Base-by-base conservation (phyloP, 2,113 vertebrate species). In the Ceratotherium simum region DNA sequence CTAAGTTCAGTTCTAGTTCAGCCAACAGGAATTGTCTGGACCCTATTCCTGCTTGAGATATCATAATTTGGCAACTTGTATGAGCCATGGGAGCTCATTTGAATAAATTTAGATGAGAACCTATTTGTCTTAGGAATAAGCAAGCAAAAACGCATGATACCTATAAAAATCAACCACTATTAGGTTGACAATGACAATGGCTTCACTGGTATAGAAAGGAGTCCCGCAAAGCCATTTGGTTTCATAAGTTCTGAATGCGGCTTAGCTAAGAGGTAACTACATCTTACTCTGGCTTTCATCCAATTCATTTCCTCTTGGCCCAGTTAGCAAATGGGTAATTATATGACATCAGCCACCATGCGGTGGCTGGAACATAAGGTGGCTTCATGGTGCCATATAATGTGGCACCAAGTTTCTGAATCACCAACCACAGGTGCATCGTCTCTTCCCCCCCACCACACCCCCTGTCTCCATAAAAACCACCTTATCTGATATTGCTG, bases 361-460 rank as follows among this genome's bases (percentile, higher is more conserved):
- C 72, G 46, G 83, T 84, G 75, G 69, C 92, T 39, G 60, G 93
- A 83, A 94, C 80, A 87, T 67, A 96, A 96, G 82, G 79, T 96
- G 76, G 96, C 95, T 96, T 96, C 97, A 78, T 64, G 33, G 69
- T 67, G 54, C 83, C 92, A 97, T 96, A 97, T 94, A 96, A 96
- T 92, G 90, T 96, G 95, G 97, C 95, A 95, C 93, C 93, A 88
- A 70, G 90, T 92, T 95, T 97, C 97, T 98, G 96, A 98, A 96
- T 98, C 98, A 98, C 92, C 84, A 87, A 78, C 83, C 90, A 96
- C 86, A 97, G 95, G 92, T 96, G 92, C 79, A 79, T 54, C 1
- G 4, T n/a, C 76, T 92, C 90, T 90, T 76, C 42, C 72, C 58
- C 27, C 27, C 69, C 31, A 42, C 36, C 62, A 58, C 39, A 65